phyloP scores from a whole-genome alignment of 2,113 vertebrate species.

The Enhydra lutris region DNA sequence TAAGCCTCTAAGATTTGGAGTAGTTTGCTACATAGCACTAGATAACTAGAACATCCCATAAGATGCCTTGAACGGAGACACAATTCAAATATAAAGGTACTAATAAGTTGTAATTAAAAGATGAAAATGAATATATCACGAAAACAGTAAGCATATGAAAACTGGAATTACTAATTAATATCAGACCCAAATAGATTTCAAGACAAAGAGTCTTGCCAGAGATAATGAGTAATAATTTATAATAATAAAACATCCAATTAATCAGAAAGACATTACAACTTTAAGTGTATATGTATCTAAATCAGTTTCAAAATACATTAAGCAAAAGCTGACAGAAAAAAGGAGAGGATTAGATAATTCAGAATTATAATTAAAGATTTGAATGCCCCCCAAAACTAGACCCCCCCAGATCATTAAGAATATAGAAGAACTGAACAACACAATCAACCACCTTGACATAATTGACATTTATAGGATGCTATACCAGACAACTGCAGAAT shows the following conservation, averaged over 20 bases:
- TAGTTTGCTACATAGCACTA: neutral
- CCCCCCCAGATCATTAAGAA: neutral
- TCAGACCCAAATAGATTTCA: neutral
- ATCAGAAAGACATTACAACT: neutral
- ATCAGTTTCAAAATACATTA: slow-evolving; percentile 30
- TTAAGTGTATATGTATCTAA: neutral
- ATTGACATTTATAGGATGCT: neutral
- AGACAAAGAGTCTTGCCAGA: neutral
- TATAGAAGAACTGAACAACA: neutral
- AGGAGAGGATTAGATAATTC: neutral
- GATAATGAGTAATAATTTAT: neutral
- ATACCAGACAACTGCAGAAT: neutral
- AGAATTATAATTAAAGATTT: neutral
- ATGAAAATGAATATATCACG: neutral
- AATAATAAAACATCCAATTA: neutral
- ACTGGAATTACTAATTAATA: neutral
- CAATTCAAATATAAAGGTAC: neutral
- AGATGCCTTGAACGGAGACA: neutral
- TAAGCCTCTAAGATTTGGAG: neutral
- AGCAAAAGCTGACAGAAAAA: neutral
- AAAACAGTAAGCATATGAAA: neutral
- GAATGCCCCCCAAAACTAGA: neutral
- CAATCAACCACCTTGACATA: neutral
- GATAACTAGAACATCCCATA: neutral
- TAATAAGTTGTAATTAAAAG: neutral